A percentile compares a stretch with the other conserved stretches of the same genome.
phyloP scores from a whole-genome alignment of 2,113 vertebrate species.

The Ariopsis seemanni region DNA sequence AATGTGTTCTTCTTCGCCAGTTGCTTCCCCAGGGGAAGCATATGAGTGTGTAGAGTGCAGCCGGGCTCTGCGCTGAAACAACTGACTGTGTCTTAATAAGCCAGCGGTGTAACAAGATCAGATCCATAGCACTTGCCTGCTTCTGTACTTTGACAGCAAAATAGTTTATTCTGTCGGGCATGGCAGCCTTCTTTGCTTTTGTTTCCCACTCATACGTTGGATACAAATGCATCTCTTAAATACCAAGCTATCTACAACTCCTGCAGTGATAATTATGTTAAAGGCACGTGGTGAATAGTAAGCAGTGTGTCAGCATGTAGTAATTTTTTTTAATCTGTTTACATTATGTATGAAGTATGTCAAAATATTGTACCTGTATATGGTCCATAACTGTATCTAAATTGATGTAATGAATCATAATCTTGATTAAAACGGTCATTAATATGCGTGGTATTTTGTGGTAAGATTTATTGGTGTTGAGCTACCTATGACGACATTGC shows the following conservation, averaged over 20 bases:
- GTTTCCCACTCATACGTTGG: neutral
- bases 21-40: conserved; percentile 51
- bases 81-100: conserved; percentile 65
- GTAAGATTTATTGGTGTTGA: neutral
- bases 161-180: conserved; percentile 1
- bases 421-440: neutral
- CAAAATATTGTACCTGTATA: neutral
- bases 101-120: conserved; percentile 47
- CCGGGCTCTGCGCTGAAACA: conserved; percentile 55
- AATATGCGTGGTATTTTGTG: neutral
- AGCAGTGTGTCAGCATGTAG: neutral
- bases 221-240: neutral
- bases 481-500: neutral
- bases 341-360: neutral
- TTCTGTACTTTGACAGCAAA: conserved; percentile 9
- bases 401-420: neutral
- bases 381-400: neutral
- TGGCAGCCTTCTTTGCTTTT: neutral
- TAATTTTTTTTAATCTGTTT: neutral
- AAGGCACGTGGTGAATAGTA: neutral
- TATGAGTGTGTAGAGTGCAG: conserved; percentile 60
- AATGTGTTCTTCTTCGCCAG: conserved; percentile 58
- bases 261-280: conserved; percentile 23
- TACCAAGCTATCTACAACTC: neutral
- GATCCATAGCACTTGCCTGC: conserved; percentile 46